Conservation (phyloP, 2,113 vertebrate genomes). For the Oncorhynchus kisutch region DNA sequence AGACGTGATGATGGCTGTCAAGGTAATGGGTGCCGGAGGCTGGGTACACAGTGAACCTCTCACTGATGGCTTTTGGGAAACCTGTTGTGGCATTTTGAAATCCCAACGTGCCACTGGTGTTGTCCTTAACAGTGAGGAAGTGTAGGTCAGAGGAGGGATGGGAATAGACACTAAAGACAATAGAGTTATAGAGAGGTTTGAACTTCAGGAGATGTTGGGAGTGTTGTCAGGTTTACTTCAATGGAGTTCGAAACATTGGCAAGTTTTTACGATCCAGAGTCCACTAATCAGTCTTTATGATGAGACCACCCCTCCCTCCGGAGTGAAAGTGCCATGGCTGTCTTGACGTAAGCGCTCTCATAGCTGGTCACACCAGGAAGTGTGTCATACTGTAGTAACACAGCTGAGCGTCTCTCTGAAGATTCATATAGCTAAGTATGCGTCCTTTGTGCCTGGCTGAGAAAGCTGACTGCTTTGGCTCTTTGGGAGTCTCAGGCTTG, state of each 20-base stretch:
- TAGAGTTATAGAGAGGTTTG: neutral
- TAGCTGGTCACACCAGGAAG: constrained; percentile 9
- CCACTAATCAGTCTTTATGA: too few relatives aligned
- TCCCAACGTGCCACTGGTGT: neutral
- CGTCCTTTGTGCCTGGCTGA: constrained; percentile 8
- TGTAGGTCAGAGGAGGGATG: neutral
- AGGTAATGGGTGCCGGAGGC: constrained; percentile 5
- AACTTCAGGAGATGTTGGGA: neutral
- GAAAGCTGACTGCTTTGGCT: constrained; percentile 1
- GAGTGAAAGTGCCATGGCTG: too few relatives aligned
- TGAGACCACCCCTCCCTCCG: too few relatives aligned
- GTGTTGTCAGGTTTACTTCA: neutral
- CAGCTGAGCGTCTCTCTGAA: neutral
- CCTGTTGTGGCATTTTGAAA: neutral
- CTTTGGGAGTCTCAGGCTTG: neutral
- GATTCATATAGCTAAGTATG: constrained; percentile 12
- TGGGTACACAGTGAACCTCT: neutral
- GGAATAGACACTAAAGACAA: neutral
- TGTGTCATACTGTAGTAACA: constrained; percentile 23
- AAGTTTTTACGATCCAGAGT: too few relatives aligned
- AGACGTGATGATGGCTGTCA: constrained; percentile 5
- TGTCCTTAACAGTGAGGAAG: neutral
- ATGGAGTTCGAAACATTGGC: neutral
- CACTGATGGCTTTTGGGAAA: neutral
- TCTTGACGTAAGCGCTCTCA: too few relatives aligned